Percentiles rank a stretch among this genome's conserved stretches.
Conservation (phyloP, 2,888 invertebrate species). For the Drosophila engyochracea region DNA sequence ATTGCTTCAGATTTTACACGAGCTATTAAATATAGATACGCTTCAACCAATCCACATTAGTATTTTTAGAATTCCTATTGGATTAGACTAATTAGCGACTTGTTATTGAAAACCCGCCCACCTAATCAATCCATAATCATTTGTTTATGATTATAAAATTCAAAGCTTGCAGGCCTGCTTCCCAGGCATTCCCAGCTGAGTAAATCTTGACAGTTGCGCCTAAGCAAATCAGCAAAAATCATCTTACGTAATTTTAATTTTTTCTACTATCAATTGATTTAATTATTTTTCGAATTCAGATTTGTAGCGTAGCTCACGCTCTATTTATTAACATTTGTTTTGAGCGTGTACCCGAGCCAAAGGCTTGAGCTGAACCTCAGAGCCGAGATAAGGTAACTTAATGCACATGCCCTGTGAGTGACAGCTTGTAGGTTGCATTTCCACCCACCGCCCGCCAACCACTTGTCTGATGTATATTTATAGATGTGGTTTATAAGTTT, state of each 20-base stretch:
- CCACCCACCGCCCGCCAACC: constrained; percentile 5
- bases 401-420: constrained; percentile 57
- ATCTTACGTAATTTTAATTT: constrained; percentile 26
- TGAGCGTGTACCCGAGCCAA: constrained; percentile 63
- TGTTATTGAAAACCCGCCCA: constrained; percentile 51
- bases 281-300: constrained; percentile 61
- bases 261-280: constrained; percentile 61
- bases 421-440: constrained; percentile 25
- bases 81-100: constrained; percentile 17
- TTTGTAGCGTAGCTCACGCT: constrained; percentile 49
- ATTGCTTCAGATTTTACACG: constrained; percentile 16
- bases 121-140: constrained; percentile 52
- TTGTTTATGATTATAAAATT: constrained; percentile 43
- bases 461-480: constrained; percentile 36
- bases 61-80: constrained; percentile 60
- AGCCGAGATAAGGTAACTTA: constrained; percentile 60
- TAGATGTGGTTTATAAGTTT: constrained; percentile 59
- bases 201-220: constrained; percentile 28
- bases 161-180: constrained; percentile 15
- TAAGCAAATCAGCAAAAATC: constrained; percentile 36
- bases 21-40: constrained; percentile 10
- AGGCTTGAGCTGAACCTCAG: constrained; percentile 57
- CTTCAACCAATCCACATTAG: constrained; percentile 5
- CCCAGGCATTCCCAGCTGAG: constrained; percentile 11
- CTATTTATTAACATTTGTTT: constrained; percentile 77